Conservation (phyloP, 1,140 invertebrate genomes). For the Caenorhabditis brenneri region DNA sequence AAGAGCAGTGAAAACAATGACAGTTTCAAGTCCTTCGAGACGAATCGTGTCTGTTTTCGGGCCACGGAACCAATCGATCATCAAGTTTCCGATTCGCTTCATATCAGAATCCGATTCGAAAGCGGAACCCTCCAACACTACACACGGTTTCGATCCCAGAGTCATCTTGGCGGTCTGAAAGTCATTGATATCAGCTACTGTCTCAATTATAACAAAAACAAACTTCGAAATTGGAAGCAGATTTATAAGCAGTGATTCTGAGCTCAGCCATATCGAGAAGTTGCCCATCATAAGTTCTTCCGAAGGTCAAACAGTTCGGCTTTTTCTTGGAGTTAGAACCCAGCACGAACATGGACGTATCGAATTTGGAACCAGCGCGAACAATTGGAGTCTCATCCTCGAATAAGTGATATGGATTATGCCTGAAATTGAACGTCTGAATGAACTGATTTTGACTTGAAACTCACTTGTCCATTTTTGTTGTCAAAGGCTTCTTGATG, state of each 20-base stretch:
- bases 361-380: constrained; percentile 80
- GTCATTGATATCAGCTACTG: constrained; percentile 25
- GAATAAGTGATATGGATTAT: constrained; percentile 85
- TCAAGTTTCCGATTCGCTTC: constrained; percentile 83
- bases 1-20: constrained; percentile 83
- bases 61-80: constrained; percentile 89
- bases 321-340: constrained; percentile 81
- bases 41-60: constrained; percentile 79
- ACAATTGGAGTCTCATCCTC: constrained; percentile 84
- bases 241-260: constrained; percentile 83
- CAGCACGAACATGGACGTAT: constrained; percentile 81
- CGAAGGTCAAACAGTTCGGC: constrained; percentile 88
- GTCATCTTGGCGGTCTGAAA: constrained; percentile 79
- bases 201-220: constrained; percentile 27
- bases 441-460: not conserved
- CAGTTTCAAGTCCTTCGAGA: constrained; percentile 89
- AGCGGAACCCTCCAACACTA: constrained; percentile 89
- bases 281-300: constrained; percentile 85
- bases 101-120: constrained; percentile 83
- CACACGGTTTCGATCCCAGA: constrained; percentile 85
- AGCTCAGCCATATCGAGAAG: constrained; percentile 96
- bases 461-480: constrained; percentile 62
- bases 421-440: constrained; percentile 70
- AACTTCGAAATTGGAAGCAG: constrained; percentile 81
- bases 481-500: constrained; percentile 73